Evolutionary conservation across 1,140 invertebrate species (phyloP).

Genomic region (Meloidogyne chitwoodi): DNA sequence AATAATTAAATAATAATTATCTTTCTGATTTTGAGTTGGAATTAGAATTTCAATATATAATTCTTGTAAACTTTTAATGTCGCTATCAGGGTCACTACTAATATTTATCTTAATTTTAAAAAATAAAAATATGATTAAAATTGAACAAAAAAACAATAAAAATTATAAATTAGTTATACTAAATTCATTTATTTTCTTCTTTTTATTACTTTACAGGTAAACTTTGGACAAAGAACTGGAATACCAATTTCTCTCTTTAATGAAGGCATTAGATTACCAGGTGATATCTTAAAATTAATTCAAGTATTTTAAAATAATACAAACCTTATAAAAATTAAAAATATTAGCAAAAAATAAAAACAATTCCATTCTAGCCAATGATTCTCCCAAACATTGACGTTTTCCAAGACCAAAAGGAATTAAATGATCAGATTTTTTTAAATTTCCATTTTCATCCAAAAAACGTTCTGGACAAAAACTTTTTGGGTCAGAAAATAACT

Average conservation of each 20-base stretch:
- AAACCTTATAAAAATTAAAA: constrained; percentile 12
- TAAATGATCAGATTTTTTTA: constrained; percentile 14
- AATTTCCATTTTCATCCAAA: constrained; percentile 19
- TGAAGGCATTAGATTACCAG: not conserved
- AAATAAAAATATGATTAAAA: too few relatives aligned
- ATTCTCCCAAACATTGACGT: constrained; percentile 33
- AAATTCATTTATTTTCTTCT: not conserved
- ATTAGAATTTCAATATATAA: too few relatives aligned
- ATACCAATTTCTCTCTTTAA: constrained; percentile 12
- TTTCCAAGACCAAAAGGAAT: constrained; percentile 27
- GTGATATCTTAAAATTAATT: not conserved
- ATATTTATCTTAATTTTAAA: too few relatives aligned
- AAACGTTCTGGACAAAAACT: constrained; percentile 18
- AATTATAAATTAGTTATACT: not conserved
- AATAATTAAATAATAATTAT: too few relatives aligned
- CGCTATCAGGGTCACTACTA: too few relatives aligned
- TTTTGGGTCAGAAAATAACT: constrained; percentile 20
- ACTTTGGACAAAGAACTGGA: constrained; percentile 22
- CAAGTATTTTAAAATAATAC: not conserved
- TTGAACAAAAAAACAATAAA: too few relatives aligned
- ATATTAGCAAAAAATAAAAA: constrained; percentile 32
- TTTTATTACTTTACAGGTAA: constrained; percentile 10
- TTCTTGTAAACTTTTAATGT: too few relatives aligned
- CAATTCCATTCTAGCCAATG: constrained; percentile 37
- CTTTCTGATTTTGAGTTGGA: too few relatives aligned